A percentile compares a stretch with the other conserved stretches of the same genome.
Evolutionary conservation across 1,140 invertebrate genomes (phyloP).

Genomic region (Teleogryllus occipitalis): DNA sequence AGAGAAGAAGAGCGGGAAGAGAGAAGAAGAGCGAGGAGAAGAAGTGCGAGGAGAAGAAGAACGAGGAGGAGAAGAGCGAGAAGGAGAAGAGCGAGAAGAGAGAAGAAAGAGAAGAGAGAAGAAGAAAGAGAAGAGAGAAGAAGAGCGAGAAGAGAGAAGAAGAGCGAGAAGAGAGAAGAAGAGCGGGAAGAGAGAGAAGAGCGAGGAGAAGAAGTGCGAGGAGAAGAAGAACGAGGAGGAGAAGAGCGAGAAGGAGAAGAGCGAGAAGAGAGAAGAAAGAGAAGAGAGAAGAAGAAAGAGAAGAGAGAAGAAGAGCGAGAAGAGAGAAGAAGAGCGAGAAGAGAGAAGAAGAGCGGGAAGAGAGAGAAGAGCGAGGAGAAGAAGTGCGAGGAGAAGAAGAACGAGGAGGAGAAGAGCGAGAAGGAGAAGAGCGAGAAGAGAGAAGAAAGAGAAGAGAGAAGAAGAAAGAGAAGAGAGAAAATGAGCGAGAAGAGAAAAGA

Average conservation of each 20-base stretch:
- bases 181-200: too few species aligned
- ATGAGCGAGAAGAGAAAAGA: background rate
- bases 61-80: background rate
- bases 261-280: background rate
- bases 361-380: too few species aligned
- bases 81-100: background rate
- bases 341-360: too few species aligned
- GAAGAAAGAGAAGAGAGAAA: background rate
- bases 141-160: background rate
- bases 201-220: too few species aligned
- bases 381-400: too few species aligned
- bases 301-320: background rate
- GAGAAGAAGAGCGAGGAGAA: too few species aligned
- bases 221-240: too few species aligned
- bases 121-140: background rate
- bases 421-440: background rate
- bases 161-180: background rate
- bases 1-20: background rate
- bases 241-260: too few species aligned
- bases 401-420: too few species aligned
- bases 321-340: too few species aligned
- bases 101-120: background rate
- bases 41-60: too few species aligned
- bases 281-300: background rate
- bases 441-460: background rate